Evolutionary conservation across 2,113 vertebrate genomes (phyloP).

Genomic region (Erythrocercus mccallii): DNA sequence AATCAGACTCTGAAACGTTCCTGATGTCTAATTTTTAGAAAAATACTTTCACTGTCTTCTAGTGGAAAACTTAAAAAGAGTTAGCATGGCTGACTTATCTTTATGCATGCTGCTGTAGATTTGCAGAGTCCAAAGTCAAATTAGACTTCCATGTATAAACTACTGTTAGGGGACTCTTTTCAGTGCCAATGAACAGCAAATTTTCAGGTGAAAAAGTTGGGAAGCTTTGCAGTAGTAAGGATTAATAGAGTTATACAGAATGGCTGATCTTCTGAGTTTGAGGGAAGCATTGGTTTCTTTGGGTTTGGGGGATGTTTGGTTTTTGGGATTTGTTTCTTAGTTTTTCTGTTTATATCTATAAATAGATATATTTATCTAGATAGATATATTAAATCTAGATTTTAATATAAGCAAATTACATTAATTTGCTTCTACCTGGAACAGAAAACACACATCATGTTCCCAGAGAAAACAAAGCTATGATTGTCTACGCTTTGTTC

Average conservation of each 20-base stretch:
- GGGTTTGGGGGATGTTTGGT: not conserved
- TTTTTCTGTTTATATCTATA: not conserved
- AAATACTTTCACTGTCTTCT: not conserved
- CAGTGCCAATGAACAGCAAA: not conserved
- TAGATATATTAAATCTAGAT: not conserved
- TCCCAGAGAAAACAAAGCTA: not conserved
- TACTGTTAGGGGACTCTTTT: not conserved
- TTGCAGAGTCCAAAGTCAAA: not conserved
- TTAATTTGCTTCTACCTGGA: not conserved
- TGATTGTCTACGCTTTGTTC: not conserved
- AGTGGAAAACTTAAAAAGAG: not conserved
- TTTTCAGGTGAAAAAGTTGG: not conserved
- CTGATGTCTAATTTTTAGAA: not conserved
- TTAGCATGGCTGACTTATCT: not conserved
- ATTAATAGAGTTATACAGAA: not conserved
- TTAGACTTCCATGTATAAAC: not conserved
- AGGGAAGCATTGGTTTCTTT: not conserved
- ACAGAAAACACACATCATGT: not conserved
- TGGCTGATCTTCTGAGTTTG: not conserved
- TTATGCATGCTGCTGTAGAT: not conserved
- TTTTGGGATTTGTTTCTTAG: not conserved
- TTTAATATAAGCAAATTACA: not conserved
- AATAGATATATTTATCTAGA: no score
- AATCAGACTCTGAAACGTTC: not conserved
- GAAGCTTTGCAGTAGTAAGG: not conserved